These are phyloP conservation scores for Empidonax alnorum DNA, from an alignment of 2,113 vertebrate species.

Conservation along the genomic window DNA sequence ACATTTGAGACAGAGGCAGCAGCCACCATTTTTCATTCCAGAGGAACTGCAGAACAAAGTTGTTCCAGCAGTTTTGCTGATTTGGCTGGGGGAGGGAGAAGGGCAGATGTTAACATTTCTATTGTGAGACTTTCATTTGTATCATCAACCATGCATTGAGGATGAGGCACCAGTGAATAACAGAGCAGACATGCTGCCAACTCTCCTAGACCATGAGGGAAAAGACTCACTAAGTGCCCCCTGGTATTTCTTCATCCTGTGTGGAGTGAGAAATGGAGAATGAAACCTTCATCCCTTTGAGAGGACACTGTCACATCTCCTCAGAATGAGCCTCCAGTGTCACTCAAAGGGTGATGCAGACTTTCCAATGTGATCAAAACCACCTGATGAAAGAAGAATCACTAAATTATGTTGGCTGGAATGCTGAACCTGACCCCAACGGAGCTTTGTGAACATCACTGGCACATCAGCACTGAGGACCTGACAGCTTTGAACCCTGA, in stretches of 20 bases:
- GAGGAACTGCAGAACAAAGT: neutral
- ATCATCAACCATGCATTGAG: neutral
- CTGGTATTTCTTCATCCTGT: neutral
- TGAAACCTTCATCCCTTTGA: constrained; percentile 40
- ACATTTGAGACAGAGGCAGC: neutral
- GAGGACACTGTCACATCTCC: constrained; percentile 26
- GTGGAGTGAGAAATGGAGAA: neutral
- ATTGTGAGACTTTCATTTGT: neutral
- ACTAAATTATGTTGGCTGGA: constrained; percentile 42
- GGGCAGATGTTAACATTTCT: neutral
- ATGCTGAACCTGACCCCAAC: constrained; percentile 18
- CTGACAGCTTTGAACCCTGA: constrained; percentile 63
- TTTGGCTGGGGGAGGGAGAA: neutral
- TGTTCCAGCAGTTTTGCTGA: neutral
- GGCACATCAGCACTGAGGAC: neutral
- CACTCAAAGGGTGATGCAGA: constrained; percentile 7
- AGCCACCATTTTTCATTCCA: neutral
- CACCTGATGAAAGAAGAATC: constrained; percentile 39
- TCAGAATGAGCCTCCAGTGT: neutral
- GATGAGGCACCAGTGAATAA: neutral
- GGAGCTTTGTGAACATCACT: neutral
- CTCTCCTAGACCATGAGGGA: neutral
- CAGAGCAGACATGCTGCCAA: neutral
- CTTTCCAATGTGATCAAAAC: constrained; percentile 41
- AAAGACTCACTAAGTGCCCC: neutral